These are phyloP conservation scores for Pyrrhia umbra DNA, from an alignment of 2,888 invertebrate genomes.

Conservation along the genomic window DNA sequence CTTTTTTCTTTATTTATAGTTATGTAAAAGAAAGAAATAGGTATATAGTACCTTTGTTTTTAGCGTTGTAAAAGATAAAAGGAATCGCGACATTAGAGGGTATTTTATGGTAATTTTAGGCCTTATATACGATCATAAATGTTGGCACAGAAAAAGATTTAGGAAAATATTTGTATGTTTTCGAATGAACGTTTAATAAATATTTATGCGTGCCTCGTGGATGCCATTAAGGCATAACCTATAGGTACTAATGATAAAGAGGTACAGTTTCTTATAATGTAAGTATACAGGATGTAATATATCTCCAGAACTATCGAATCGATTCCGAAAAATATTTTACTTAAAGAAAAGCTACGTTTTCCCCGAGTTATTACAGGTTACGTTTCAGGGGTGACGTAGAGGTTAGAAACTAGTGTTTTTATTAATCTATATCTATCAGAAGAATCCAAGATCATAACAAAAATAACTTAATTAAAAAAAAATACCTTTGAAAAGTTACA, in stretches of 20 bases:
- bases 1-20: no score
- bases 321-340: no score
- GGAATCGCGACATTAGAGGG: constrained; percentile 23
- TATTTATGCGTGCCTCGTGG: background rate
- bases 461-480: no score
- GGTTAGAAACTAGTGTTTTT: no score
- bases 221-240: background rate
- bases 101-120: constrained; percentile 41
- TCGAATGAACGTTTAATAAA: constrained; percentile 11
- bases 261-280: background rate
- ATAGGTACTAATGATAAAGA: background rate
- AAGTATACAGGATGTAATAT: no score
- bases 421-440: no score
- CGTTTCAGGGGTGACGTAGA: no score
- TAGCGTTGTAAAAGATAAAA: constrained; percentile 19
- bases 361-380: no score
- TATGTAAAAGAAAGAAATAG: background rate
- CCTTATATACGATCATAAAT: constrained; percentile 27
- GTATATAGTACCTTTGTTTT: constrained; percentile 16
- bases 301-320: background rate
- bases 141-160: constrained; percentile 10
- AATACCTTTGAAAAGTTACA: no score
- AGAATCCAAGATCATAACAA: no score
- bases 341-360: no score
- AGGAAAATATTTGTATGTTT: constrained; percentile 10